phyloP scores from a whole-genome alignment of 2,797 vertebrate genomes.

The Gorsachius magnificus region DNA sequence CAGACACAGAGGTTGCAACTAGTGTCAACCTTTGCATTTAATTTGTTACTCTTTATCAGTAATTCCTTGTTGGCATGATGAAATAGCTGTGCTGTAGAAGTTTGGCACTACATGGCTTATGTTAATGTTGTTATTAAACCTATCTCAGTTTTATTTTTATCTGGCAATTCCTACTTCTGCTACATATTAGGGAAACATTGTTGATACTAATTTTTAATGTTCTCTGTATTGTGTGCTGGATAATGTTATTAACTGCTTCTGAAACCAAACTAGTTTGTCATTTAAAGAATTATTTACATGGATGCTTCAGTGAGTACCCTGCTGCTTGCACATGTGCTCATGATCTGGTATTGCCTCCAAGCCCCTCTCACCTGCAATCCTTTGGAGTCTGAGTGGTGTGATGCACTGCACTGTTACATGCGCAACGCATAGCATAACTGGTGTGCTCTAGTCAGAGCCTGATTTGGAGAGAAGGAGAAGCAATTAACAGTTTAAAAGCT shows the following conservation, averaged over 20 bases:
- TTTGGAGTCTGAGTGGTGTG: too few relatives aligned
- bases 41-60: background rate
- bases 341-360: background rate
- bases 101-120: background rate
- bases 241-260: background rate
- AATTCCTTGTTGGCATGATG: background rate
- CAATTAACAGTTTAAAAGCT: background rate
- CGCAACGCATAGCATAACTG: background rate
- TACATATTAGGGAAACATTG: background rate
- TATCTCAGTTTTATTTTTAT: background rate
- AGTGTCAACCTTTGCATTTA: background rate
- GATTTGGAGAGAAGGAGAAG: background rate
- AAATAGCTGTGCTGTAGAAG: background rate
- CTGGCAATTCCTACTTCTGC: background rate
- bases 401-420: fast-evolving
- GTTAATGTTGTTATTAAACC: constrained; percentile 9
- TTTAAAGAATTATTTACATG: background rate
- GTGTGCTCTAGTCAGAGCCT: background rate
- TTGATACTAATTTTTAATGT: background rate
- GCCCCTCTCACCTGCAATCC: background rate
- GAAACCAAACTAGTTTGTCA: background rate
- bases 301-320: background rate
- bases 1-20: background rate
- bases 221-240: background rate
- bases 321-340: background rate